A percentile compares a stretch with the other conserved stretches of the same genome.
phyloP scores from a whole-genome alignment of 37 sponge, comb jelly and placozoan species.

The Aphrocallistes beatrix region DNA sequence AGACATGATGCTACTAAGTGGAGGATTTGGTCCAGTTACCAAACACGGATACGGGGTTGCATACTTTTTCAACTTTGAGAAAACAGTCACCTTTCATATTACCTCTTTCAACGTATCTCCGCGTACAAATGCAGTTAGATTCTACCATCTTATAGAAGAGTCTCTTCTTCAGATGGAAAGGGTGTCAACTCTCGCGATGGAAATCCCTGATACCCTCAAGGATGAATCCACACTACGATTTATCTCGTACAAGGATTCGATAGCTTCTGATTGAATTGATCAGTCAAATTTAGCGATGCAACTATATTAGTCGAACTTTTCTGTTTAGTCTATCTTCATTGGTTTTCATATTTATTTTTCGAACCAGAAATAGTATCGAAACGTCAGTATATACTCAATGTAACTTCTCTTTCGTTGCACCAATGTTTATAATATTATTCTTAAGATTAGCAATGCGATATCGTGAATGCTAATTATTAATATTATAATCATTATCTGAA shows the following conservation, averaged over 20 bases:
- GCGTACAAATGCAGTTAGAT: neutral
- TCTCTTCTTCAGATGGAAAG: neutral
- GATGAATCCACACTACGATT: neutral
- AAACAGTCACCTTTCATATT: neutral
- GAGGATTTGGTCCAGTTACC: constrained; percentile 96
- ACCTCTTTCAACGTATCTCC: neutral
- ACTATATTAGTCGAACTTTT: too few relatives aligned
- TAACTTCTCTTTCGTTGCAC: too few relatives aligned
- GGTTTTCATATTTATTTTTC: too few relatives aligned
- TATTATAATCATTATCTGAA: too few relatives aligned
- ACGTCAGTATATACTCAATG: too few relatives aligned
- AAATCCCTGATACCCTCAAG: neutral
- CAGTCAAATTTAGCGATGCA: neutral
- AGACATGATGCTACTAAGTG: constrained; percentile 45
- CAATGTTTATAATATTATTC: too few relatives aligned
- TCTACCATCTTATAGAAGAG: neutral
- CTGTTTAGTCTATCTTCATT: too few relatives aligned
- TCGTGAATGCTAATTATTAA: too few relatives aligned
- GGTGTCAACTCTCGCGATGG: neutral
- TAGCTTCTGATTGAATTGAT: neutral
- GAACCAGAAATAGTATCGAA: too few relatives aligned
- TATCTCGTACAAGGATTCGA: neutral
- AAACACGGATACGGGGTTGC: neutral
- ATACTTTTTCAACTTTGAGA: neutral
- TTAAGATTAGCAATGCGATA: too few relatives aligned